A percentile compares a stretch with the other conserved stretches of the same genome.
Conservation (phyloP, 2,888 invertebrate species). For the Kryphioiulus occultus region DNA sequence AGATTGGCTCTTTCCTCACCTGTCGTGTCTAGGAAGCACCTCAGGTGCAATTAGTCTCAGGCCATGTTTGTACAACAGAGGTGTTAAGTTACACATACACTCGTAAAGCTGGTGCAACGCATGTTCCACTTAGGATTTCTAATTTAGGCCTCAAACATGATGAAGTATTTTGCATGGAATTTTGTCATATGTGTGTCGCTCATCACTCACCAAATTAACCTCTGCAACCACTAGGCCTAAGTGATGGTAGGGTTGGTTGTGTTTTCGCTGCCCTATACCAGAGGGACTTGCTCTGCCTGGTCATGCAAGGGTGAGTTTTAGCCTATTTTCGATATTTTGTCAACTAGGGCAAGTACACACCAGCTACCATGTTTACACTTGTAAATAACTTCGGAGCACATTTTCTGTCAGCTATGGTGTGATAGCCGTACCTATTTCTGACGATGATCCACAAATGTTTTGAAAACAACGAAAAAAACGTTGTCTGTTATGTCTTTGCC, state of each 20-base stretch:
- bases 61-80: background rate
- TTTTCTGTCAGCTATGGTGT: background rate
- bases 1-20: background rate
- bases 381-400: background rate
- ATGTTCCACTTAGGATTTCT: background rate
- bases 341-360: too few species aligned
- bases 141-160: conserved; percentile 25
- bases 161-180: background rate
- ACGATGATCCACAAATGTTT: background rate
- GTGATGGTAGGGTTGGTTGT: too few species aligned
- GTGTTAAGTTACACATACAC: background rate
- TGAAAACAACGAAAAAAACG: background rate
- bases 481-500: background rate
- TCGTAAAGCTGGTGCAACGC: background rate
- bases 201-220: conserved; percentile 7
- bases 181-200: conserved; percentile 25
- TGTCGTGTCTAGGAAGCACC: background rate
- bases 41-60: background rate
- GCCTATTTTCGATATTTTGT: background rate
- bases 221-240: background rate
- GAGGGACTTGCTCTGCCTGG: background rate
- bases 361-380: background rate
- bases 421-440: background rate
- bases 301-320: background rate
- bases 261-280: too few species aligned